Percentiles rank a stretch among this genome's conserved stretches.
Conservation (phyloP, 2,113 vertebrate genomes). For the Mungos mungo region DNA sequence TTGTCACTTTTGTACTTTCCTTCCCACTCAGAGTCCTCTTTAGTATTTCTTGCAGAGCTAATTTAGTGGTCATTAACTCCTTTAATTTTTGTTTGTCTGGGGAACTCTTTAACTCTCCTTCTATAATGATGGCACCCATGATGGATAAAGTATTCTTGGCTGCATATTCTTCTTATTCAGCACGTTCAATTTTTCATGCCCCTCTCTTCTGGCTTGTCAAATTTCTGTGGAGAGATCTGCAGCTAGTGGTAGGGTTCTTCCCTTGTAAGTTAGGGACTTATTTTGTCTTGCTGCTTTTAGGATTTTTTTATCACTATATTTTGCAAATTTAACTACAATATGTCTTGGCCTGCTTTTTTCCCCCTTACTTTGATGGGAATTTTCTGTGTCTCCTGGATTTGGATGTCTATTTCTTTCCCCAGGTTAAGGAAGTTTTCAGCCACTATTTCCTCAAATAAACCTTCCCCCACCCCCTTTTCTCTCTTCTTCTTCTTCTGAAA, state of each 20-base stretch:
- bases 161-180: neutral
- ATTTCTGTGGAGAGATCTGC: neutral
- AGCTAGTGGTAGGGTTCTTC: no score
- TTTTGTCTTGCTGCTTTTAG: no score
- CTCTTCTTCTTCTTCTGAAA: neutral
- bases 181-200: neutral
- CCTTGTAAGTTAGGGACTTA: no score
- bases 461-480: neutral
- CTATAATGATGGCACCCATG: neutral
- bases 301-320: no score
- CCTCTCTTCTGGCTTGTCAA: neutral
- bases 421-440: neutral
- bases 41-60: no score
- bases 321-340: neutral
- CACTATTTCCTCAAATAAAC: neutral
- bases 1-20: neutral
- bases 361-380: neutral
- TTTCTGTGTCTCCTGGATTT: neutral
- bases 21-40: neutral
- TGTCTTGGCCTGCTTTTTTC: neutral
- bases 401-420: neutral
- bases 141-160: neutral
- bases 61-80: no score
- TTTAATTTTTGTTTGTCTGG: no score
- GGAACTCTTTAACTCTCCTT: no score